phyloP scores from a whole-genome alignment of 2,113 vertebrate species.

The Phalacrocorax carbo region DNA sequence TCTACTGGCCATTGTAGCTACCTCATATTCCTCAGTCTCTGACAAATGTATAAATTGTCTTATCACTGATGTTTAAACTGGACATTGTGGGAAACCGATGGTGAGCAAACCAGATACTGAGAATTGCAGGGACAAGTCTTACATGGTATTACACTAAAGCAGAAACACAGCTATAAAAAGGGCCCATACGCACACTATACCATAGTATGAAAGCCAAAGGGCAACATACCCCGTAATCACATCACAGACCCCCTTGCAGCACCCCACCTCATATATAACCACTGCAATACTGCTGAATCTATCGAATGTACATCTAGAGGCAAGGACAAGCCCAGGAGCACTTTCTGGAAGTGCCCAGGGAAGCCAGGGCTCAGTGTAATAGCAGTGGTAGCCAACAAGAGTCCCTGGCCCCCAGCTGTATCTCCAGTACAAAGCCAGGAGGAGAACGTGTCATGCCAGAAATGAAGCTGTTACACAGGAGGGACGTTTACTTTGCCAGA shows the following conservation, averaged over 20 bases:
- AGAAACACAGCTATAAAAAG: background rate
- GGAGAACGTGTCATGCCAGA: accelerated
- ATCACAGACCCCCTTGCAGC: background rate
- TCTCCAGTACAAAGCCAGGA: background rate
- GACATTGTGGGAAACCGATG: background rate
- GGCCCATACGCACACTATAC: too few relatives aligned
- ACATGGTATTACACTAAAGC: background rate
- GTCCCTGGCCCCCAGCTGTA: background rate
- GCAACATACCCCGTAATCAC: background rate
- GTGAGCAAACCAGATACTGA: background rate
- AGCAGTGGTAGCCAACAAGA: background rate
- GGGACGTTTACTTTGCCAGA: background rate
- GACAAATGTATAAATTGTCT: background rate
- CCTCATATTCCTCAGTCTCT: background rate
- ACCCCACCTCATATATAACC: background rate
- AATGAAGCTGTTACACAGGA: background rate
- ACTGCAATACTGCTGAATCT: background rate
- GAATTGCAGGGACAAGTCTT: background rate
- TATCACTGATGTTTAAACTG: background rate
- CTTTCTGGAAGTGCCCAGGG: background rate
- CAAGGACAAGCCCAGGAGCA: background rate
- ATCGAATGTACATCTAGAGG: background rate
- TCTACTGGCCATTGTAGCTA: background rate
- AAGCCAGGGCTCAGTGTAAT: background rate
- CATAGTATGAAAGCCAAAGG: background rate